phyloP scores from a whole-genome alignment of 2,797 vertebrate genomes.

The Molossus molossus region DNA sequence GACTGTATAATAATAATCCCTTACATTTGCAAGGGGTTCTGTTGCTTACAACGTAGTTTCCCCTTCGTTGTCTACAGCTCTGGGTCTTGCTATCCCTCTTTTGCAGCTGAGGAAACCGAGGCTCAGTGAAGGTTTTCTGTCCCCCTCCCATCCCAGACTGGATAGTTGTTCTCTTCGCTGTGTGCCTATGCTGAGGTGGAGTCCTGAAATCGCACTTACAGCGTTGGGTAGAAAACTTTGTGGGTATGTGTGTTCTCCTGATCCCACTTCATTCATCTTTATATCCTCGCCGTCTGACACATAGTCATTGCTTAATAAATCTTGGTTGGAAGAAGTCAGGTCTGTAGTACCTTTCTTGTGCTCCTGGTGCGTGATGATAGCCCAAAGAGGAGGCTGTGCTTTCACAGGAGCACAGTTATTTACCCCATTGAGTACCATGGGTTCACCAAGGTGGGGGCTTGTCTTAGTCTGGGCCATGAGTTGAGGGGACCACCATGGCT shows the following conservation, averaged over 20 bases:
- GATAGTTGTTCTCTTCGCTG: neutral
- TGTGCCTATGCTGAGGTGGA: neutral
- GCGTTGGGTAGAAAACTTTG: neutral
- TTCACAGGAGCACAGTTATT: neutral
- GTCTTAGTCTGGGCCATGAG: constrained; percentile 41
- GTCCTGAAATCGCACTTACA: neutral
- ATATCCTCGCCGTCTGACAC: neutral
- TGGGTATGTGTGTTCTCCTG: neutral
- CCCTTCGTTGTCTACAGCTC: neutral
- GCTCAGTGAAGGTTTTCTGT: constrained; percentile 20
- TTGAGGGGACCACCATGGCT: neutral
- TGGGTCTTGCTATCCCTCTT: constrained; percentile 9
- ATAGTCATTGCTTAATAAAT: neutral
- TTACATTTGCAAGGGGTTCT: neutral
- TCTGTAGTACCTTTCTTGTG: neutral
- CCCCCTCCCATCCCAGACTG: neutral
- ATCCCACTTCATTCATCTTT: neutral
- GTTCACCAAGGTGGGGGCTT: constrained; percentile 28
- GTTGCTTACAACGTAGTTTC: neutral
- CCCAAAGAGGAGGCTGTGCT: neutral
- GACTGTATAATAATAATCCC: neutral
- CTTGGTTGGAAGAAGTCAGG: neutral
- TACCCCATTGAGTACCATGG: neutral
- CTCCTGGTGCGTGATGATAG: neutral
- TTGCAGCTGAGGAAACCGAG: constrained; percentile 1